Evolutionary conservation across 2,113 vertebrate species (phyloP).

Genomic region (Pardalotus punctatus): DNA sequence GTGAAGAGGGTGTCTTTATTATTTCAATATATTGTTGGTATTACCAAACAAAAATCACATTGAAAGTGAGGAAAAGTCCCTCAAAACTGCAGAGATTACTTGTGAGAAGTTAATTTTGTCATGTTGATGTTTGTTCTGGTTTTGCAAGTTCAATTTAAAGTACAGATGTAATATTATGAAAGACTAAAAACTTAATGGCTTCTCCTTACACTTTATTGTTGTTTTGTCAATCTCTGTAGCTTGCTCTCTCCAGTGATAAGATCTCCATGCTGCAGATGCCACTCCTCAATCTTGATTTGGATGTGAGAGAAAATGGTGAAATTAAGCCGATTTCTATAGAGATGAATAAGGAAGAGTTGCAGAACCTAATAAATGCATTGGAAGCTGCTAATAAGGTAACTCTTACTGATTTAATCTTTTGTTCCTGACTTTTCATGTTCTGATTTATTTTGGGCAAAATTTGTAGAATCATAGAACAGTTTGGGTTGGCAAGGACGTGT

Average conservation of each 20-base stretch:
- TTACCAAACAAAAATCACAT: neutral
- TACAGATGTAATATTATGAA: neutral
- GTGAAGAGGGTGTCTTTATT: neutral
- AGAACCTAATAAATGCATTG: conserved; percentile 84
- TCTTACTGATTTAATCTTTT: neutral
- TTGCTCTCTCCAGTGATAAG: conserved; percentile 95
- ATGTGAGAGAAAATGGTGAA: conserved; percentile 82
- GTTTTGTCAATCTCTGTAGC: conserved; percentile 66
- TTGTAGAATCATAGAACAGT: rapidly evolving
- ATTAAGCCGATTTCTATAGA: conserved; percentile 82
- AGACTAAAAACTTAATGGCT: neutral
- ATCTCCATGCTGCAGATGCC: conserved; percentile 90
- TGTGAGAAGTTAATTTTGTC: neutral
- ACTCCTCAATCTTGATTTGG: conserved; percentile 87
- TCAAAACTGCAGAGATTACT: neutral
- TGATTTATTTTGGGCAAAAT: neutral
- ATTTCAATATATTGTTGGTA: neutral
- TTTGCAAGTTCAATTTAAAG: neutral
- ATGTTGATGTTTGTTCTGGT: neutral
- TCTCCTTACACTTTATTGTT: neutral
- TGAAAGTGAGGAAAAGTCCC: rapidly evolving
- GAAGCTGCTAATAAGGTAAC: conserved; percentile 94
- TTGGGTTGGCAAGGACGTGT: neutral
- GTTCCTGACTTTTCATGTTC: neutral
- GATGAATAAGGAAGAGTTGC: conserved; percentile 91